These are phyloP conservation scores for Xanthia icteritia DNA, from an alignment of 2,888 invertebrate genomes.

Conservation along the genomic window DNA sequence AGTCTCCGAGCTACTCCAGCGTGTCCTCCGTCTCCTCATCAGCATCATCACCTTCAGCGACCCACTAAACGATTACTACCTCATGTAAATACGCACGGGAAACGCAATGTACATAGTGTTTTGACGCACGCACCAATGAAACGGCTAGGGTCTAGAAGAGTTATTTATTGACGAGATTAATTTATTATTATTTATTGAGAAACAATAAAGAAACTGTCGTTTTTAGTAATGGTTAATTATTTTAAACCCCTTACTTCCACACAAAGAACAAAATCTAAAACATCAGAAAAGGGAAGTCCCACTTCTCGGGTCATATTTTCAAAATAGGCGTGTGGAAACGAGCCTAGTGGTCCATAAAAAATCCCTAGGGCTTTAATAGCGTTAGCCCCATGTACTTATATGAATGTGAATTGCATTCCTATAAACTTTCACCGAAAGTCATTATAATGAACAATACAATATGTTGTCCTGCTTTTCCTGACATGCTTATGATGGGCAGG, in stretches of 20 bases:
- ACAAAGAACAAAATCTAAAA: neutral
- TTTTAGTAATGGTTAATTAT: constrained; percentile 69
- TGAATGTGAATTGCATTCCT: constrained; percentile 46
- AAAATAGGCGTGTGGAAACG: constrained; percentile 21
- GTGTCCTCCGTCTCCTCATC: constrained; percentile 86
- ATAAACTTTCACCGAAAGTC: constrained; percentile 62
- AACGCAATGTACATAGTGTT: constrained; percentile 78
- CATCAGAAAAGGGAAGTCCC: neutral
- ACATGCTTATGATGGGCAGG: constrained; percentile 20
- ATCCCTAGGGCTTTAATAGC: constrained; percentile 66
- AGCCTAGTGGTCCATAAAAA: constrained; percentile 47
- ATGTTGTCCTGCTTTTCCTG: constrained; percentile 51
- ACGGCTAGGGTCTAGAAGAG: constrained; percentile 84
- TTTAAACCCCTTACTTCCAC: neutral
- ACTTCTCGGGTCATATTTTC: neutral
- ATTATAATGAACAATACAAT: constrained; percentile 51
- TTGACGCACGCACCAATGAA: constrained; percentile 80
- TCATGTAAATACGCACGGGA: constrained; percentile 76
- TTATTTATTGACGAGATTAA: constrained; percentile 84
- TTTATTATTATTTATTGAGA: constrained; percentile 88
- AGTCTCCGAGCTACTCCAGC: constrained; percentile 87
- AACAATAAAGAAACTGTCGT: constrained; percentile 85
- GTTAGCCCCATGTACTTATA: constrained; percentile 4
- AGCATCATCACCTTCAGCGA: constrained; percentile 79
- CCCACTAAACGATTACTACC: constrained; percentile 78